Evolutionary conservation across 2,113 vertebrate genomes (phyloP), one percentile per base, ranked within the genome.

Genomic region (Oxygymnocypris stewartii): DNA sequence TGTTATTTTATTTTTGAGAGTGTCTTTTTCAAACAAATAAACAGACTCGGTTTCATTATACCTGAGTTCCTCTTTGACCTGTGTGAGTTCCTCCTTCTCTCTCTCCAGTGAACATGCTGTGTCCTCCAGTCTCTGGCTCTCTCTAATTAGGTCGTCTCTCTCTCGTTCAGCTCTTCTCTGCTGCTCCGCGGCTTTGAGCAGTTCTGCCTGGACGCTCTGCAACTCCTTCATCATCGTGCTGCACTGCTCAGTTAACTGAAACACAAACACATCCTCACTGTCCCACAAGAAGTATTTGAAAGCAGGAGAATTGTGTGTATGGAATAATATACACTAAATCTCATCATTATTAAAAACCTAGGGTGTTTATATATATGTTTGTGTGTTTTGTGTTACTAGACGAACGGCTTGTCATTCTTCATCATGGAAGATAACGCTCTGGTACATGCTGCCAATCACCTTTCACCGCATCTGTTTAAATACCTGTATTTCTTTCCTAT

Each of bases 61-160:
- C 96, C 96, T 94, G 87, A 95, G 92, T 49, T 95, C 94, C 88
- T 93, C 88, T 5, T 95, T 89, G 87, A 96, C 94, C 61, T 93
- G 92, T 16, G 91, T 40, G 44, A 96, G 89, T 63, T 92, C 90
- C 25, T 92, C 88, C 44, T 79, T 89, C 71, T 95, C 94, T 67
- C 85, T 92, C 85, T 93, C 92, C 84, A 88, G 23, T 6, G 88
- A 88, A 42, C 89, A 92, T 84, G 94, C 86, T 81, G 84, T 91
- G 51, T 94, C 93, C 91, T 94, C 92, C 0, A 95, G 92, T 78
- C 90, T 79, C 9, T 93, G 93, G 67, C 87, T 94, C 85, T 96
- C 94, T 28, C 82, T 92, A 8, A 90, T 89, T 13, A 95, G 88
- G 47, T 93, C 78, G 57, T 96, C 94, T 85, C 93, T 93, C 88